Evolutionary conservation across 2,888 invertebrate species (phyloP), one percentile per base, ranked within the genome.

Genomic region (Stenchaetothrips biformis): DNA sequence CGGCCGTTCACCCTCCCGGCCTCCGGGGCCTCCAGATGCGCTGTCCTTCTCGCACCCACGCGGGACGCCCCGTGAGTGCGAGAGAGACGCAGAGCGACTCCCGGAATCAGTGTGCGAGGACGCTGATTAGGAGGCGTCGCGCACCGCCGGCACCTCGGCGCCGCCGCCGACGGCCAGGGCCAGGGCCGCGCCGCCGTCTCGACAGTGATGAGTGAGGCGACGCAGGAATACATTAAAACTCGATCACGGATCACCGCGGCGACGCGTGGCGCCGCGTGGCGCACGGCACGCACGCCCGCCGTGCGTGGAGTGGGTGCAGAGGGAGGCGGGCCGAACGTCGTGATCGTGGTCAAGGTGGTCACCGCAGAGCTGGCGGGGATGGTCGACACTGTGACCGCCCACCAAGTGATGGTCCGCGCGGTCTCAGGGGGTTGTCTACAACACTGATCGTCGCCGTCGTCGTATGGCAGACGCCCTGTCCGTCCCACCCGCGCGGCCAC

Each of bases 191-290:
- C 8, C 53, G 18, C 53, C 53, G 53, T 53, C 53, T 53, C 18
- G 67, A 74, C 67, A 25, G 67, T 74, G 67, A 74, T 21, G 67
- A 25, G 67, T 74, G 67, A 53, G 53, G 53, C 53, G 53, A 21
- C 67, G 11, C 21, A n/a, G 67, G 67, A 74, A 74, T 74, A 74
- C 67, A 74, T 74, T 74, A 74, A 74, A 74, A 74, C 21, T 74
- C 67, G 67, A 74, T 74, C 67, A 74, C 67, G 67, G 25, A n/a
- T 9, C 67, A 25, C 8, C 67, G 21, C 67, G 67, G 25, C 67
- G 67, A 21, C 67, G 67, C 21, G 21, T 2, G 0, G 67, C 16
- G 53, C 0, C 16, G 53, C 16, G 53, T 4, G 37, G 37, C 37
- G 37, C 37, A 37, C 37, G 37, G 4, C 37, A 59, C 18, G 59